Evolutionary conservation across 2,888 invertebrate genomes (phyloP), one percentile per base, ranked within the genome.

Genomic region (Acrobasis suavella): DNA sequence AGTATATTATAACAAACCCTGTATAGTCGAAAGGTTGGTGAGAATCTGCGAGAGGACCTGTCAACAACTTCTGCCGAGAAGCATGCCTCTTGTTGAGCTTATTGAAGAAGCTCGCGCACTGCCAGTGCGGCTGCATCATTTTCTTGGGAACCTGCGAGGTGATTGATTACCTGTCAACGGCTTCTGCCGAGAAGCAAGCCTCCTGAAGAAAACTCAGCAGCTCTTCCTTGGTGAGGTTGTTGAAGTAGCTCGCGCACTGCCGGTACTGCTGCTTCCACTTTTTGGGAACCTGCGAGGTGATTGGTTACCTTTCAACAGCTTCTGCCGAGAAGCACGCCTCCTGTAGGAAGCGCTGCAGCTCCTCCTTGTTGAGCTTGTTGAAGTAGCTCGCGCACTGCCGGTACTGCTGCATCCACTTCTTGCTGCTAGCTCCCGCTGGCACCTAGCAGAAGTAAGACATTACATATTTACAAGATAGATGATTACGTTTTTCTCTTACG

Each of bases 321-420:
- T 80, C 75, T 9, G 72, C 69, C 2, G 83, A 77, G 77, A 93
- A 92, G 77, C 92, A 89, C 1, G 85, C 83, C 63, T 84, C 80
- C 3, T 74, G 75, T 9, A 91, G 76, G 69, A 92, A 90, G 58
- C 77, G 73, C 64, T 86, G 64, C 46, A 93, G 73, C 61, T 92
- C 91, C 1, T 84, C 85, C 62, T 86, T 85, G 62, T 80, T 69
- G 59, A 93, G 82, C 76, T 92, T 93, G 82, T 80, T 91, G 85
- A 92, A 93, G 81, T 89, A 92, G 72, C 91, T 87, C 37, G 84
- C 83, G 75, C 92, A 92, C 75, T 91, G 88, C 7, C 92, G 84
- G 78, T 90, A 92, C 72, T 91, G 92, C 77, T 92, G 92, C 91
- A 92, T 92, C 92, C 92, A 93, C 68, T 91, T 91, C 82, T 91